Evolutionary conservation across 2,113 vertebrate species (phyloP), one percentile per base, ranked within the genome.

Genomic region (Heterochromis multidens): DNA sequence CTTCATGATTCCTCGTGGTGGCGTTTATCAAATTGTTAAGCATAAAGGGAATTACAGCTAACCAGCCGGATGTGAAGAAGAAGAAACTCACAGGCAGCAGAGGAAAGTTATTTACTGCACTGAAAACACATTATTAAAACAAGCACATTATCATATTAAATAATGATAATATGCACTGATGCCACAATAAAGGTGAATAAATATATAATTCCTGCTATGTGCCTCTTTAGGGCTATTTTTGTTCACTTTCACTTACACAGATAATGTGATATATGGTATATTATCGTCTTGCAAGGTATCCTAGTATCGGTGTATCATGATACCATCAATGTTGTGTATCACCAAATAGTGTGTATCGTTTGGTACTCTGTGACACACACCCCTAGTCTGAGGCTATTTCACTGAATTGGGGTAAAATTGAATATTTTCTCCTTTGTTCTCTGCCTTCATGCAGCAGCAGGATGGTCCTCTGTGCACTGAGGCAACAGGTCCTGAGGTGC

Each of bases 381-480:
- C 8, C 3, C 4, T 23, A n/a, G 25, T 52, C 43, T 74, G 27
- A 31, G 67, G 67, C 27, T 31, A 31, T 52, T 74, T 74, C 27
- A 7, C 25, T 21, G 25, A 72, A 31, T 74, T 27, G 31, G 14
- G 25, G 16, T 49, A 72, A 72, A 72, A 29, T 10, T 17, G 29
- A 14, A 54, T 74, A 54, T 74, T 54, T 54, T 74, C 46, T 74
- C 37, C 57, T 27, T 5, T 31, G 29, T n/a, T 40, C 13, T 74
- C 61, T 3, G 49, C 19, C 49, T 81, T n/a, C 43, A 11, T 65
- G 11, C 93, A 96, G 63, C 92, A 77, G 56, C 87, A 98, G 96
- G 95, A 99, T 99, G 98, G 92, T 94, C 19, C 56, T 80, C 56
- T 94, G 89, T 43, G 88, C 40, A 92, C 79, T 95, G 94, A 95